Evolutionary conservation across 2,113 vertebrate genomes (phyloP).

Genomic region (Heliornis fulica): DNA sequence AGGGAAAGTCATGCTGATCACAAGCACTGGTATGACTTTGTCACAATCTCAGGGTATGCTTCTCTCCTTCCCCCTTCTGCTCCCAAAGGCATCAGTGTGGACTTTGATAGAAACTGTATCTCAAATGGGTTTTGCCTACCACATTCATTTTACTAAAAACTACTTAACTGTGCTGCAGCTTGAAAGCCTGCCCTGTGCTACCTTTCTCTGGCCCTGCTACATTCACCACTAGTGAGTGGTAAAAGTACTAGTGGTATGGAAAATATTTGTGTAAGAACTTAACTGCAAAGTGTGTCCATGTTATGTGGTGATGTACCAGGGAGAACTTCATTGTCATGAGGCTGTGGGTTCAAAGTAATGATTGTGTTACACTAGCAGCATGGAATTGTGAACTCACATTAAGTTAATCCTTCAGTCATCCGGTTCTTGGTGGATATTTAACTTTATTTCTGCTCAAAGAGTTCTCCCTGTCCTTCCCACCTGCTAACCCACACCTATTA

Average conservation of each 20-base stretch:
- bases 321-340: rapidly evolving
- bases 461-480: not conserved
- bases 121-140: not conserved
- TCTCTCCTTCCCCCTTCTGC: not conserved
- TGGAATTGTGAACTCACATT: not conserved
- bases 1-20: not conserved
- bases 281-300: not conserved
- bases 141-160: not conserved
- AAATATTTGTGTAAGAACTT: not conserved
- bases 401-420: not conserved
- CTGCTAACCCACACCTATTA: not conserved
- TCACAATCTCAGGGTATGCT: not conserved
- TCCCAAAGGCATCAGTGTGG: not conserved
- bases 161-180: not conserved
- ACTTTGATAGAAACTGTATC: not conserved
- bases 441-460: not conserved
- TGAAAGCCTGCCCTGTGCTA: not conserved
- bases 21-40: not conserved
- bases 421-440: not conserved
- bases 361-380: not conserved
- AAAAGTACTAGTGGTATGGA: not conserved
- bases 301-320: rapidly evolving
- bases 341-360: not conserved
- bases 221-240: not conserved
- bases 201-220: not conserved